These are phyloP conservation scores for Pomatorhinus ruficollis DNA, from an alignment of 2,113 vertebrate species.

Conservation along the genomic window DNA sequence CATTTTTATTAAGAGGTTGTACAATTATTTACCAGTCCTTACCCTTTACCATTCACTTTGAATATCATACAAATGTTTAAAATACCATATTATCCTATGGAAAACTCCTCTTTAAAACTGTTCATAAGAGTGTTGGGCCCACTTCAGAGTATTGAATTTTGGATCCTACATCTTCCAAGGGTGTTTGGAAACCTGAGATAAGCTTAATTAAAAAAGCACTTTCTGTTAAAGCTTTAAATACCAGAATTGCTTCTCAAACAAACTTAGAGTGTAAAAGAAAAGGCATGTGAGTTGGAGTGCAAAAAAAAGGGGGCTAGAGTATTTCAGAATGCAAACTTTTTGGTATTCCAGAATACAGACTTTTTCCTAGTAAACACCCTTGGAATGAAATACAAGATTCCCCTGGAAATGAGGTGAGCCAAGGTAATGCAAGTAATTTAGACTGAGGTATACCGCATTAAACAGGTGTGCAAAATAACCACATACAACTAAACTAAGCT, in stretches of 20 bases:
- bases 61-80: not conserved
- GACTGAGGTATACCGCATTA: not conserved
- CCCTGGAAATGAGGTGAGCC: not conserved
- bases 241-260: not conserved
- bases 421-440: not conserved
- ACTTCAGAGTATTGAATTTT: not conserved
- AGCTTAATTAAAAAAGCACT: rapidly evolving
- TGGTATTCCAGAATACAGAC: not conserved
- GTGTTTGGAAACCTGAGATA: not conserved
- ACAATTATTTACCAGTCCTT: not conserved
- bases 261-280: rapidly evolving
- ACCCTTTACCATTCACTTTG: not conserved
- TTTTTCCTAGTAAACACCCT: not conserved
- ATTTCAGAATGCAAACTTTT: not conserved
- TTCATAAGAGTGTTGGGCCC: too few relatives aligned
- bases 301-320: not conserved
- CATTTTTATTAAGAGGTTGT: not conserved
- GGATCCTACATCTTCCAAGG: not conserved
- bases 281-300: rapidly evolving
- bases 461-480: not conserved
- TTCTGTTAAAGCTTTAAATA: not conserved
- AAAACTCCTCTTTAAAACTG: not conserved
- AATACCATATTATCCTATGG: not conserved
- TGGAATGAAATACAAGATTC: not conserved
- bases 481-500: rapidly evolving